A percentile compares a stretch with the other conserved stretches of the same genome.
Evolutionary conservation across 2,888 invertebrate genomes (phyloP).

Genomic region (Emmelina monodactyla): DNA sequence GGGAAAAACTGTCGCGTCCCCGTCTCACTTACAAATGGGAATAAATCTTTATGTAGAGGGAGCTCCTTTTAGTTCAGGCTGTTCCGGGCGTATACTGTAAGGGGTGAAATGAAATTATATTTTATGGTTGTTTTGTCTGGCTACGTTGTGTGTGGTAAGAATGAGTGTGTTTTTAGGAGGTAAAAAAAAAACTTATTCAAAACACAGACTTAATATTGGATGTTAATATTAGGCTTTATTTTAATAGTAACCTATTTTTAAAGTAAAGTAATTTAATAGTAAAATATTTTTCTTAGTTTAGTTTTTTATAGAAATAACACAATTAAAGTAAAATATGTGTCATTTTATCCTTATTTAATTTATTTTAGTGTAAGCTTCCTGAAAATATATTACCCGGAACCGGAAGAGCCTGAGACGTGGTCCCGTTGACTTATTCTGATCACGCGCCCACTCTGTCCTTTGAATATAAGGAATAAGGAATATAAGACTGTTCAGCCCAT

Average conservation of each 20-base stretch:
- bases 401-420: constrained; percentile 4
- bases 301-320: no score
- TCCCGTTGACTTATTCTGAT: constrained; percentile 42
- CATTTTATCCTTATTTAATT: no score
- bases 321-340: no score
- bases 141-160: no score
- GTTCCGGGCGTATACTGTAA: neutral
- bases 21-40: constrained; percentile 62
- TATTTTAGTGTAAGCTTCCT: no score
- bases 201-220: neutral
- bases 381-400: no score
- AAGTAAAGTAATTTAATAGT: no score
- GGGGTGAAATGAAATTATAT: no score
- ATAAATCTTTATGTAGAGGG: constrained; percentile 64
- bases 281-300: no score
- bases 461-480: constrained; percentile 58
- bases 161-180: no score
- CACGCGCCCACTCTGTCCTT: constrained; percentile 57
- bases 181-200: neutral
- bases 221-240: neutral
- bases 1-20: constrained; percentile 62
- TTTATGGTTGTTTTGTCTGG: no score
- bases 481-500: constrained; percentile 49
- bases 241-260: no score
- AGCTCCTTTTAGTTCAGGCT: constrained; percentile 24